Percentiles rank a stretch among this genome's conserved stretches.
phyloP scores from a whole-genome alignment of 2,888 invertebrate species.

The Papilio demoleus region DNA sequence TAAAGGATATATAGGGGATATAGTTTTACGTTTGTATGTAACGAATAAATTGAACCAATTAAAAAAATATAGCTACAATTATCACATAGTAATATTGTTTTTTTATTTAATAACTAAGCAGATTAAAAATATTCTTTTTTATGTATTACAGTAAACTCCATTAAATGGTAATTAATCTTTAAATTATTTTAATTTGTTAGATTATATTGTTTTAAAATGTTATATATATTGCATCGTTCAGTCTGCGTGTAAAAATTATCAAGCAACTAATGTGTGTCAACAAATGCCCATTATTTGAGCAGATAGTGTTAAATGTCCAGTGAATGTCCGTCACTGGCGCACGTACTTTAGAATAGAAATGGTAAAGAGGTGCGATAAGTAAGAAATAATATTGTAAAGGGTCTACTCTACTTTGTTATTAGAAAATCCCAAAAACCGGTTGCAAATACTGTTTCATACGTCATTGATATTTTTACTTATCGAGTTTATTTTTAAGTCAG shows the following conservation, averaged over 20 bases:
- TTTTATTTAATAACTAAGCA: background rate
- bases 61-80: too few relatives aligned
- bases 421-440: constrained; percentile 26
- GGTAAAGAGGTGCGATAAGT: constrained; percentile 27
- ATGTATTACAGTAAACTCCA: too few relatives aligned
- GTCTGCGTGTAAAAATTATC: constrained; percentile 16
- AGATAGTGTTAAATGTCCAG: constrained; percentile 13
- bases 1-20: too few relatives aligned
- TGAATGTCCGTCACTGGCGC: constrained; percentile 17
- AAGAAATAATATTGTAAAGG: background rate
- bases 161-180: too few relatives aligned
- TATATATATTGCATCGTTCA: background rate
- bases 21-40: too few relatives aligned
- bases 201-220: background rate
- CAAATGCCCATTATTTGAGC: constrained; percentile 30
- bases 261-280: constrained; percentile 30
- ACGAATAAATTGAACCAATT: too few relatives aligned
- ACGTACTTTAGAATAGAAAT: constrained; percentile 12
- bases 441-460: constrained; percentile 14
- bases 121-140: too few relatives aligned
- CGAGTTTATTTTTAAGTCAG: background rate
- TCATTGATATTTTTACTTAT: constrained; percentile 10
- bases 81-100: background rate
- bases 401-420: constrained; percentile 31
- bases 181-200: too few relatives aligned